Base-by-base conservation (phyloP, 2,888 invertebrate genomes). In the Drosophila lacicola region DNA sequence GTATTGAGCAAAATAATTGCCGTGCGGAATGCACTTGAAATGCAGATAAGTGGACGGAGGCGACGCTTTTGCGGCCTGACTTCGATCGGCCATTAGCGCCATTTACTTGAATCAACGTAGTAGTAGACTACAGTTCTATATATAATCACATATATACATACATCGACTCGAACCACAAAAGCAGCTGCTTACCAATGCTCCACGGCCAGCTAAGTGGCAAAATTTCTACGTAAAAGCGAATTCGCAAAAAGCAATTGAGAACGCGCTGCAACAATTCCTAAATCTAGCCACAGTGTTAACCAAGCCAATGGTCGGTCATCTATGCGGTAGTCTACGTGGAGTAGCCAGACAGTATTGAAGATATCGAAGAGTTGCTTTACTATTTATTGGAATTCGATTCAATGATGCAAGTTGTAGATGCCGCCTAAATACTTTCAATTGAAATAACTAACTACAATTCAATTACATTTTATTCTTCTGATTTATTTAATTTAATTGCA, bases 1-100 rank as follows among this genome's bases (percentile, higher is more conserved):
- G 60, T 70, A 82, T 88, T 85, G 86, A 71, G 84, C 65, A 72
- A 70, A 88, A 83, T 88, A 89, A 83, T 88, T 89, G 83, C 68
- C 70, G 86, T 58, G 69, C 56, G 54, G 78, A 78, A 73, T 76
- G 70, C 73, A 82, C 86, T 88, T 58, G 61, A 88, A 69, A 74
- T 84, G 63, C 82, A 74, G 82, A 73, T 73, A 80, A 88, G 87
- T 89, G 74, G 73, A 60, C 49, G 14, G 39, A 45, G 14, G 39
- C 41, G 68, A 13, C 34, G 34, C 44, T 58, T 58, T 51, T 58
- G 61, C 41, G 50, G 55, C 21, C 41, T 39, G 41, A 21, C 53
- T 76, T 76, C 80, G 64, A 76, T 73, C 72, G 76, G 58, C 68
- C 78, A 89, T 85, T 85, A 89, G 90, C 88, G 69, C 70, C 88